These are phyloP conservation scores for Rhinopomastus cyanomelas DNA, from an alignment of 2,113 vertebrate species.

Conservation along the genomic window DNA sequence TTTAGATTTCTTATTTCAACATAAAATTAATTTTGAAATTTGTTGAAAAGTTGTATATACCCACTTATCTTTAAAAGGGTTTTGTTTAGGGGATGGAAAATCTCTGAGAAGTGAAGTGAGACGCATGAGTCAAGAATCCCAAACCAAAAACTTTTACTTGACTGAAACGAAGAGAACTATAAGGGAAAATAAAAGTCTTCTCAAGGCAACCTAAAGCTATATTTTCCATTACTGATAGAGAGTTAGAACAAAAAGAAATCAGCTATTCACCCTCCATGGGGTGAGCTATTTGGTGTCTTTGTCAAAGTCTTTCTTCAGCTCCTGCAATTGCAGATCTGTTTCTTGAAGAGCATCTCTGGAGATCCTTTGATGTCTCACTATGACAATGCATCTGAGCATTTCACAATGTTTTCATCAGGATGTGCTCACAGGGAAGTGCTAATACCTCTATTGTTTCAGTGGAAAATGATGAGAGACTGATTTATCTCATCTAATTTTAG, in stretches of 20 bases:
- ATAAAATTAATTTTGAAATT: slow-evolving; percentile 14
- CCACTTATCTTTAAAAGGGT: neutral
- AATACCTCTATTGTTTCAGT: neutral
- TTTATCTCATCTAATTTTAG: neutral
- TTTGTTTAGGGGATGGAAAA: neutral
- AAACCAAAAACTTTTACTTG: neutral
- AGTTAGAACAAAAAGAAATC: neutral
- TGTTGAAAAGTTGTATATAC: neutral
- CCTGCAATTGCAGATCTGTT: neutral
- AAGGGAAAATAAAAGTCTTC: neutral
- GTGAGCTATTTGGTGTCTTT: neutral
- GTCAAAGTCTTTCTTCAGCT: neutral
- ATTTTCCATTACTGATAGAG: neutral
- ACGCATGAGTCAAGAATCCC: neutral
- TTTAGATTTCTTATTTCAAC: slow-evolving; percentile 22
- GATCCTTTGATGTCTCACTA: neutral
- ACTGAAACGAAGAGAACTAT: neutral
- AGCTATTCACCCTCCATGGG: neutral
- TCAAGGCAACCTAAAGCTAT: neutral
- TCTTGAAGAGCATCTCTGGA: neutral
- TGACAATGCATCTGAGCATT: neutral
- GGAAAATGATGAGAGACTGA: neutral
- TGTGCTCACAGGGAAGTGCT: neutral
- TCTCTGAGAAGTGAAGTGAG: neutral
- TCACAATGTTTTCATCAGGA: neutral